Percentiles rank a stretch among this genome's conserved stretches.
These are phyloP conservation scores for Apteryx owenii DNA, from an alignment of 2,113 vertebrate genomes.

Conservation along the genomic window DNA sequence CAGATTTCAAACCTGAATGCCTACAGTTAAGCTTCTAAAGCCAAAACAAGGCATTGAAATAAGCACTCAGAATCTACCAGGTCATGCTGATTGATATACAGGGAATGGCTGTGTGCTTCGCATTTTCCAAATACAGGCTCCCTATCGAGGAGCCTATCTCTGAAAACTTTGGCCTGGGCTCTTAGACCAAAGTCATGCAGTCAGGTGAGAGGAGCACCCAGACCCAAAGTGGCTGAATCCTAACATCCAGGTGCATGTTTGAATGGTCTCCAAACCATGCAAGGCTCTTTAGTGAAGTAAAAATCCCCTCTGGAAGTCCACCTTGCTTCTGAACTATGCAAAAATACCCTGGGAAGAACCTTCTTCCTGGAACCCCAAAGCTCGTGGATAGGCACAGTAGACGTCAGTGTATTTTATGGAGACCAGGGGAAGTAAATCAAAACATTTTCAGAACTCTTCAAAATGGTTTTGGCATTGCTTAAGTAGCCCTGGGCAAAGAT, in stretches of 20 bases:
- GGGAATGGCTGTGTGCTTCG: not conserved
- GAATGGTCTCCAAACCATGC: not conserved
- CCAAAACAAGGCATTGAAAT: not conserved
- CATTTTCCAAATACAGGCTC: not conserved
- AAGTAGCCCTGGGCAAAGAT: slow-evolving; percentile 10
- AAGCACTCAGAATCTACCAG: not conserved
- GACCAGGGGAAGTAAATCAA: not conserved
- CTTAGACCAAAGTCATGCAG: not conserved
- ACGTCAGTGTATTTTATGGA: not conserved
- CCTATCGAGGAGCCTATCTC: not conserved
- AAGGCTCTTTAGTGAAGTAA: not conserved
- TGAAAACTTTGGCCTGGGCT: not conserved
- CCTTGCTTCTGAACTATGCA: not conserved
- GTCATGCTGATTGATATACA: slow-evolving; percentile 1
- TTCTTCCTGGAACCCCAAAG: not conserved
- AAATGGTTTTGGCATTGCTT: not conserved
- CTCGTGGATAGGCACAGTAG: not conserved
- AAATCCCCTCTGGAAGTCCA: not conserved
- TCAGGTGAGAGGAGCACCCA: not conserved
- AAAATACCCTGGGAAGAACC: not conserved
- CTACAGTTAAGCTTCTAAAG: not conserved
- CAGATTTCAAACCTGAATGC: slow-evolving; percentile 12
- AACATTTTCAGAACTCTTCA: not conserved
- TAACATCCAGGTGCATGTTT: not conserved
- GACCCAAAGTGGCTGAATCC: not conserved